A percentile compares a stretch with the other conserved stretches of the same genome.
phyloP scores from a whole-genome alignment of 2,797 vertebrate genomes.

The Spondyliosoma cantharus region DNA sequence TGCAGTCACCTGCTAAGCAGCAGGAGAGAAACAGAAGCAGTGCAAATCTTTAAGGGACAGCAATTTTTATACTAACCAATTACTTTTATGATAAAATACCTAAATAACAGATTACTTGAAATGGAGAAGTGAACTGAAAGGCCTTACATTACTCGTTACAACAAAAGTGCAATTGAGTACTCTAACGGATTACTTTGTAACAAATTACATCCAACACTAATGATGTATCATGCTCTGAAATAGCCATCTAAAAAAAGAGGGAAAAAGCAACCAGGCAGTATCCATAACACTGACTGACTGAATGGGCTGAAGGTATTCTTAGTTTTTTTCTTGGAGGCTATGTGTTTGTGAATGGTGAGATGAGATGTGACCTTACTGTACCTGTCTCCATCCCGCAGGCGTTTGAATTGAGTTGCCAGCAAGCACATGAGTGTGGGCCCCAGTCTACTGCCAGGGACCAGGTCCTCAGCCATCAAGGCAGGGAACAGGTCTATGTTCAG shows the following conservation, averaged over 20 bases:
- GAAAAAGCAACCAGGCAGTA: background rate
- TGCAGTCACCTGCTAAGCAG: too few relatives aligned
- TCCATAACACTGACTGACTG: background rate
- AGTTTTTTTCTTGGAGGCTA: background rate
- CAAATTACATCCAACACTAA: too few relatives aligned
- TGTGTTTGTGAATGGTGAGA: background rate
- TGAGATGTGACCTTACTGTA: slow-evolving; percentile 63
- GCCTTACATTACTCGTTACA: too few relatives aligned
- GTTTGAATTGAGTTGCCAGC: slow-evolving; percentile 91
- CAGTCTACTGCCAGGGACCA: slow-evolving; percentile 94
- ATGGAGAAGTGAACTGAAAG: too few relatives aligned
- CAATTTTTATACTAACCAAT: too few relatives aligned
- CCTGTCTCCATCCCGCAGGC: slow-evolving; percentile 95
- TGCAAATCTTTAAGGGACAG: too few relatives aligned
- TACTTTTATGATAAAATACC: too few relatives aligned
- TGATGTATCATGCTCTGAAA: background rate
- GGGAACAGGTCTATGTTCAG: slow-evolving; percentile 96
- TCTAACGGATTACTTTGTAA: too few relatives aligned
- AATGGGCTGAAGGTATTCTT: background rate
- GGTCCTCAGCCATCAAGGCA: slow-evolving; percentile 96
- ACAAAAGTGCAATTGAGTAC: too few relatives aligned
- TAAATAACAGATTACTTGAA: too few relatives aligned
- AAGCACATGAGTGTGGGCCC: slow-evolving; percentile 97
- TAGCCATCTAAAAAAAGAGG: background rate
- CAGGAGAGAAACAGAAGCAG: too few relatives aligned